phyloP scores from a whole-genome alignment of 1,140 invertebrate genomes.

The Tetranychus cinnabarinus region DNA sequence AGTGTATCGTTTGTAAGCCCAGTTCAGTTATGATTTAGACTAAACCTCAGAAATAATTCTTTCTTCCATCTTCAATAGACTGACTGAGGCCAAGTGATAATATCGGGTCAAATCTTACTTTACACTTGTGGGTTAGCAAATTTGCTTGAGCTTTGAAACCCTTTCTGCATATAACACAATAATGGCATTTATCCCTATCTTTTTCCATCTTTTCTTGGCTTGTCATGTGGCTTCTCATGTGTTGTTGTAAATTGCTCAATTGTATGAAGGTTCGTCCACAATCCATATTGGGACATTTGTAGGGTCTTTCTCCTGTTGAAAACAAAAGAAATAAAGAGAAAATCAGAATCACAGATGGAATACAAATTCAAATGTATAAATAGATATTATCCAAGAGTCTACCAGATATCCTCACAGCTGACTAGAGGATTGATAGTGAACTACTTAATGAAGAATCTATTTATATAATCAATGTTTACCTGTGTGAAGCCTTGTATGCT shows the following conservation, averaged over 20 bases:
- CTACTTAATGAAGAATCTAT: too few relatives aligned
- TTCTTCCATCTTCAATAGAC: too few relatives aligned
- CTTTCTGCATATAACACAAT: constrained; percentile 65
- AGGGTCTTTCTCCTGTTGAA: constrained; percentile 72
- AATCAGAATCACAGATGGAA: neutral
- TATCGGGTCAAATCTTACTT: constrained; percentile 24
- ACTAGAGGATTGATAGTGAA: too few relatives aligned
- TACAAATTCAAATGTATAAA: neutral
- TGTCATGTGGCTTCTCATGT: constrained; percentile 87
- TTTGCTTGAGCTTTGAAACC: constrained; percentile 87
- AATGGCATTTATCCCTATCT: constrained; percentile 40
- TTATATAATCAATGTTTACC: constrained; percentile 34
- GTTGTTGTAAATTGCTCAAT: constrained; percentile 86
- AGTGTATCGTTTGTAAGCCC: too few relatives aligned
- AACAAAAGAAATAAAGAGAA: constrained; percentile 13
- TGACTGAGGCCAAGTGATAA: too few relatives aligned
- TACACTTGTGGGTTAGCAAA: constrained; percentile 75
- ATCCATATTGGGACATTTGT: constrained; percentile 82
- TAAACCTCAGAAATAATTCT: too few relatives aligned
- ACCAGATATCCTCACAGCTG: neutral
- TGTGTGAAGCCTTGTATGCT: constrained; percentile 77
- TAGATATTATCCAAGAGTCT: constrained; percentile 4
- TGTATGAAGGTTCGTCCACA: constrained; percentile 90
- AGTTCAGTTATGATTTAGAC: too few relatives aligned
- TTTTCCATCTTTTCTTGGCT: constrained; percentile 83